Evolutionary conservation across 2,797 vertebrate genomes (phyloP).

Genomic region (Pipistrellus pygmaeus): DNA sequence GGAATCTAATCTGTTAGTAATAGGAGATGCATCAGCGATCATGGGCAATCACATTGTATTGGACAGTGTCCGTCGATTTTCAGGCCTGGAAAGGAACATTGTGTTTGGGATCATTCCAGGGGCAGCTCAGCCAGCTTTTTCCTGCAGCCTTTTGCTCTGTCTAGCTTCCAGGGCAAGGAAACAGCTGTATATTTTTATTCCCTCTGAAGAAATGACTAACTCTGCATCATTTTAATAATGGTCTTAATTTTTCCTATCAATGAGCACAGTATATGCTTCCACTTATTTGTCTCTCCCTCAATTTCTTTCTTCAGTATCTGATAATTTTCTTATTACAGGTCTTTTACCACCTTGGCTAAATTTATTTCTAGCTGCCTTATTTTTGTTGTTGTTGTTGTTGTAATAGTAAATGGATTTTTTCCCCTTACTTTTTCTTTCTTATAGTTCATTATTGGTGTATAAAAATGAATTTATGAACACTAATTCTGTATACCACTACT

Average conservation of each 20-base stretch:
- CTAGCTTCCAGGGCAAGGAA: constrained; percentile 74
- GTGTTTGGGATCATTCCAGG: constrained; percentile 65
- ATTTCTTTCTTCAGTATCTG: background rate
- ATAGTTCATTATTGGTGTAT: background rate
- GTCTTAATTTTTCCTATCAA: too few relatives aligned
- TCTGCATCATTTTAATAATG: too few relatives aligned
- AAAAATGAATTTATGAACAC: background rate
- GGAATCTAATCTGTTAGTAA: fast-evolving
- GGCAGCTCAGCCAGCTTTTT: fast-evolving
- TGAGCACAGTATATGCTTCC: too few relatives aligned
- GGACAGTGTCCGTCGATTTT: constrained; percentile 72
- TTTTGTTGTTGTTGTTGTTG: background rate
- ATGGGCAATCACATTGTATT: constrained; percentile 8
- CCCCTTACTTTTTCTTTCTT: background rate
- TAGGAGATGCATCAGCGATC: background rate
- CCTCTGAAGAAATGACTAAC: too few relatives aligned
- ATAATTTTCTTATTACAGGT: background rate
- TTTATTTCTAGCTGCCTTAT: background rate
- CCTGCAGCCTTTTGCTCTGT: background rate
- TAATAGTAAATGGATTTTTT: background rate
- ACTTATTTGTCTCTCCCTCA: background rate
- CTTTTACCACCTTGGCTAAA: background rate
- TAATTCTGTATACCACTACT: background rate
- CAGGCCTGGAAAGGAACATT: constrained; percentile 71
- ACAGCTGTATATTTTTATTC: constrained; percentile 64